A percentile compares a stretch with the other conserved stretches of the same genome.
These are phyloP conservation scores for Pristionchus exspectatus DNA, from an alignment of 2,888 invertebrate genomes.

Conservation along the genomic window DNA sequence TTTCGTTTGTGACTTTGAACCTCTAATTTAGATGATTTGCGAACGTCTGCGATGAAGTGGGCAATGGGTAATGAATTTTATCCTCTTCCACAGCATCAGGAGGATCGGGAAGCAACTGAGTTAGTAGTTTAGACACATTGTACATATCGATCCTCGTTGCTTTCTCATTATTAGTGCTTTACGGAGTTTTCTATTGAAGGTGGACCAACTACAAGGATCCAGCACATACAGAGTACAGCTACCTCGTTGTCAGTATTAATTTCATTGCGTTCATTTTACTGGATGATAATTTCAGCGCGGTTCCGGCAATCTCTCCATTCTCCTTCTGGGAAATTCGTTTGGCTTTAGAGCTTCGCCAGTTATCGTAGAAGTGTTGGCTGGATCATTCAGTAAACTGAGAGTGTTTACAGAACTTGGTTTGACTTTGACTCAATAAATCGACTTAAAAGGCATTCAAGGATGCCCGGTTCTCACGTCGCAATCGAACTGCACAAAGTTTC, in stretches of 20 bases:
- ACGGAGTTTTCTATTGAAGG: not conserved
- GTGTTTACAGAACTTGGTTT: slow-evolving; percentile 5
- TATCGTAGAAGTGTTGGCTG: not conserved
- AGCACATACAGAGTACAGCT: not conserved
- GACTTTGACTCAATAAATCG: not conserved
- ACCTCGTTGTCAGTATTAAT: not conserved
- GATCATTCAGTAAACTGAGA: not conserved
- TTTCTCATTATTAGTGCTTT: no score
- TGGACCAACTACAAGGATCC: not conserved
- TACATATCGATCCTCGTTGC: no score
- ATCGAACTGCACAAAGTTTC: slow-evolving; percentile 17
- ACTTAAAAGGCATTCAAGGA: not conserved
- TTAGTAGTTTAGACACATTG: no score
- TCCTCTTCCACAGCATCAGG: not conserved
- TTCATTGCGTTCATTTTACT: not conserved
- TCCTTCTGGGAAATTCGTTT: not conserved
- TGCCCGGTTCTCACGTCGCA: not conserved
- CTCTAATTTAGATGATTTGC: not conserved
- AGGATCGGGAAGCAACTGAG: not conserved
- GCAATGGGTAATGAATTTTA: not conserved
- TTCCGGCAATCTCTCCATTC: not conserved
- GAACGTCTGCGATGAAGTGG: not conserved
- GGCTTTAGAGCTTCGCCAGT: slow-evolving; percentile 22
- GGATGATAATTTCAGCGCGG: not conserved
- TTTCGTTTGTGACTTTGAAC: not conserved